A percentile compares a stretch with the other conserved stretches of the same genome.
Conservation (phyloP, 1,140 invertebrate genomes). For the Pachypeltis micranthus region DNA sequence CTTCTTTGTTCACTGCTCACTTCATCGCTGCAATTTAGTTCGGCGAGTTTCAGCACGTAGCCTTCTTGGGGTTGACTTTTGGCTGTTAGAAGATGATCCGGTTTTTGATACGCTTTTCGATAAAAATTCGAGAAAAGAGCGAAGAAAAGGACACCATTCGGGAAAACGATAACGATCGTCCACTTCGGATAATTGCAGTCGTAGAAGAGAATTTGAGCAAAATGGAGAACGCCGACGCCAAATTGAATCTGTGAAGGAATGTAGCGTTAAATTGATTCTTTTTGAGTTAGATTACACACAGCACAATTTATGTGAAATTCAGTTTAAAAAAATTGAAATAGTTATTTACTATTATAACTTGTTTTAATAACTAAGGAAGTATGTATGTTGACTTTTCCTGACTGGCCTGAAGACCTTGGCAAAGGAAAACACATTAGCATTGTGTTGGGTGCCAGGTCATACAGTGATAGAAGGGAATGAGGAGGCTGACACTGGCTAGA, state of each 20-base stretch:
- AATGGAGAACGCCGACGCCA: conserved; percentile 63
- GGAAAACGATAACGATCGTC: conserved; percentile 59
- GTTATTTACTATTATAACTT: not conserved
- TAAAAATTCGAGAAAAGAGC: conserved; percentile 69
- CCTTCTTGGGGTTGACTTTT: no score
- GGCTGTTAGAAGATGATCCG: no score
- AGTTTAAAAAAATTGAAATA: not conserved
- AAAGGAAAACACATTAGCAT: no score
- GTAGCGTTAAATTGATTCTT: no score
- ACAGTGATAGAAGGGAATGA: no score
- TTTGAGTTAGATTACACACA: not conserved
- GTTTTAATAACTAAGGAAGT: not conserved
- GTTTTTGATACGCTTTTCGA: conserved; percentile 48
- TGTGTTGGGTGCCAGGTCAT: no score
- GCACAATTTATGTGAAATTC: not conserved
- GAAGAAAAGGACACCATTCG: conserved; percentile 70
- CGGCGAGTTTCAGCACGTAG: no score
- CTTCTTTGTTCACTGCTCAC: no score
- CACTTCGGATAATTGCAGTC: conserved; percentile 73
- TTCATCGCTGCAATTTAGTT: no score
- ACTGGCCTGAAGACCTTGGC: no score
- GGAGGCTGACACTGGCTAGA: no score
- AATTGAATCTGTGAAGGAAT: conserved; percentile 54
- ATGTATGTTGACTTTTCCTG: not conserved
- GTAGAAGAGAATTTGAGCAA: conserved; percentile 65